Evolutionary conservation across 1,140 invertebrate species (phyloP).

Genomic region (Teleopsis dalmanni): DNA sequence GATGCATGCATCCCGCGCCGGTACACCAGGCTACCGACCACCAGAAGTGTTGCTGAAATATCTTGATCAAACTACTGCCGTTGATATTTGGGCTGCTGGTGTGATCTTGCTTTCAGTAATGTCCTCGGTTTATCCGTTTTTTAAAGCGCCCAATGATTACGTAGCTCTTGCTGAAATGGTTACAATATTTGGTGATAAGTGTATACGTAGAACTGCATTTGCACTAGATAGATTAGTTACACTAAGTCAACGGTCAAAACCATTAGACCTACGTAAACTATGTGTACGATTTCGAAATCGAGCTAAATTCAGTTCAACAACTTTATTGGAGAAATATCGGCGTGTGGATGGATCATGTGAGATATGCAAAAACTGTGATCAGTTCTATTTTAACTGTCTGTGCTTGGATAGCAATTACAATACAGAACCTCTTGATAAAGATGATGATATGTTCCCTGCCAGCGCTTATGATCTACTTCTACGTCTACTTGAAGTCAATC

Average conservation of each 20-base stretch:
- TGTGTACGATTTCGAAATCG: constrained; percentile 46
- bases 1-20: constrained; percentile 68
- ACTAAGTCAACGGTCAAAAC: constrained; percentile 47
- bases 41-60: constrained; percentile 80
- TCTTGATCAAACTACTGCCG: constrained; percentile 65
- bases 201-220: constrained; percentile 59
- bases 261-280: constrained; percentile 49
- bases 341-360: constrained; percentile 26
- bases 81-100: constrained; percentile 86
- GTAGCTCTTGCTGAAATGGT: constrained; percentile 77
- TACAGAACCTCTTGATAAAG: constrained; percentile 28
- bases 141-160: constrained; percentile 71
- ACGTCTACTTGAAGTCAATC: constrained; percentile 98
- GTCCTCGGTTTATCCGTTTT: constrained; percentile 74
- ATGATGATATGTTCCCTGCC: constrained; percentile 33
- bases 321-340: constrained; percentile 24
- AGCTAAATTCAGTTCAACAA: constrained; percentile 24
- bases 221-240: constrained; percentile 54
- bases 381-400: constrained; percentile 38
- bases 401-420: constrained; percentile 27
- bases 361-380: constrained; percentile 40
- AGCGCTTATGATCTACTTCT: constrained; percentile 96
- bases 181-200: constrained; percentile 65
- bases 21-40: constrained; percentile 80
- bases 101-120: constrained; percentile 77